Evolutionary conservation across 2,113 vertebrate genomes (phyloP).

Genomic region (Tetrao urogallus): DNA sequence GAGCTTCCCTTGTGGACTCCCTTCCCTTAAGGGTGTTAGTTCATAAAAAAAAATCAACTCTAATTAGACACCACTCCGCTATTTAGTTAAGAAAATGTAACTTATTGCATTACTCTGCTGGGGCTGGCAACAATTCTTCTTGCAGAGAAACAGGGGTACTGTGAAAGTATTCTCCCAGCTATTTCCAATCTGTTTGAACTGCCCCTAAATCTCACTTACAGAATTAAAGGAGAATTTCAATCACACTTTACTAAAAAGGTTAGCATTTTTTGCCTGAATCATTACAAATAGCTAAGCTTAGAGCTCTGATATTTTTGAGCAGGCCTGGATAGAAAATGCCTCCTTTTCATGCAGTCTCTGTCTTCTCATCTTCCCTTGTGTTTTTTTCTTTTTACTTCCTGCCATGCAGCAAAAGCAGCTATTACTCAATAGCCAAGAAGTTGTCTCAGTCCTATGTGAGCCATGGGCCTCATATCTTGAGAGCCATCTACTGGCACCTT

Average conservation of each 20-base stretch:
- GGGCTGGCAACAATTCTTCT: neutral
- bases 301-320: neutral
- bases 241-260: neutral
- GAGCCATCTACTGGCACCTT: conserved; percentile 71
- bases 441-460: conserved; percentile 18
- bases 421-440: neutral
- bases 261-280: neutral
- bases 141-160: neutral
- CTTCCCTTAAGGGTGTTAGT: conserved; percentile 5
- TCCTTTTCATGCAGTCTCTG: neutral
- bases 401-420: neutral
- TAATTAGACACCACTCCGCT: neutral
- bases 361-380: neutral
- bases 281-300: neutral
- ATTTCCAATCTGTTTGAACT: neutral
- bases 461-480: conserved; percentile 62
- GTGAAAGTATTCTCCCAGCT: neutral
- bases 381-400: neutral
- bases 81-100: conserved; percentile 47
- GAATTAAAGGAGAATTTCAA: neutral
- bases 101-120: neutral
- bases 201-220: neutral
- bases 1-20: conserved; percentile 7
- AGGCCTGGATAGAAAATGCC: neutral
- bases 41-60: conserved; percentile 47